Base-by-base conservation (phyloP, 2,888 invertebrate species). In the Antheraea assamensis region DNA sequence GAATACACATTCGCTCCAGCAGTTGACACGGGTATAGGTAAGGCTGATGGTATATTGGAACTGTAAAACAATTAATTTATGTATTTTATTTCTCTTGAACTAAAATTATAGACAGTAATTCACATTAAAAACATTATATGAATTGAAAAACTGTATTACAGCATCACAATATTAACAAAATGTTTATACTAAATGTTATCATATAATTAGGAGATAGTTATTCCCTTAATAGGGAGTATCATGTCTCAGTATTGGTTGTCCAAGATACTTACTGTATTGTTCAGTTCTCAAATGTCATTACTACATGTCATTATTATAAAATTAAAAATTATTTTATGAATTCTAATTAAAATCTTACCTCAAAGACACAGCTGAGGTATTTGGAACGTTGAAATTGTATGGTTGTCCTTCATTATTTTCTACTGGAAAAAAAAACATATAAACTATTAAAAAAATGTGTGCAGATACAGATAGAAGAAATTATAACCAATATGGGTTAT, bases 1-100 rank as follows among this genome's bases (percentile, higher is more conserved):
- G 24, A n/a, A 64, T 30, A 64, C 21, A 64, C 27, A 64, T 64
- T 64, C 19, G 61, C 61, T 27, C 30, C 61, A 64, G 61, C 61
- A 30, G 61, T 42, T 1, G 42, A 7, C 13, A 42, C 61, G 13
- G 61, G 61, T 64, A 64, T 15, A 64, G 61, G 61, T 17, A 27
- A 64, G 0, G 61, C 27, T 17, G 61, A 17, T 1, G 61, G 30
- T 64, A 64, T 30, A 30, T 27, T 30, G 21, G 61, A 64, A 30
- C 61, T 64, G 30, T 30, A 64, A 64, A 30, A 17, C 17, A 27
- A 64, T 24, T 10, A 58, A 24, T 58, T 10, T 24, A 58, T 7
- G 8, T 8, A 58, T 58, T 58, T 58, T 58, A 58, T 24, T 58
- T 58, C 24, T 24, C 2, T 13, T 10, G 24, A 24, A 42, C 42